Conservation (phyloP, 2,113 vertebrate species). For the Bettongia penicillata region DNA sequence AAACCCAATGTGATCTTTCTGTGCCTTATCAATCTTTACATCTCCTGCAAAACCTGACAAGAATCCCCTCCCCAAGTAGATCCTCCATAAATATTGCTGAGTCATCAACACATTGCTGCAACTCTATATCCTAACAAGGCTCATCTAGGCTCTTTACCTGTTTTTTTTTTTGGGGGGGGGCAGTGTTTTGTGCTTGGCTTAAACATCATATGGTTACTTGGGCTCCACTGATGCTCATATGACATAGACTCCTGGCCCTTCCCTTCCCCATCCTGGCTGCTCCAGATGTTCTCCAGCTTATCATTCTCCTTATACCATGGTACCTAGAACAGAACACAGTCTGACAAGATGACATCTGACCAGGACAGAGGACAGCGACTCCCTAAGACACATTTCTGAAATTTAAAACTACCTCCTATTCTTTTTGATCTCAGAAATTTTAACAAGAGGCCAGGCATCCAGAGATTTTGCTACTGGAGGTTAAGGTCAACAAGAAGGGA, state of each 20-base stretch:
- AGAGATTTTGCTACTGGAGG: background rate
- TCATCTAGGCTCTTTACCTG: background rate
- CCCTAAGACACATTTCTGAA: background rate
- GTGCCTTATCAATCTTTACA: background rate
- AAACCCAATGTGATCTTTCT: background rate
- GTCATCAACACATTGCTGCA: background rate
- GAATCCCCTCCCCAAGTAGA: background rate
- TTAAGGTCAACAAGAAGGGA: background rate
- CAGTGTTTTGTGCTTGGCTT: background rate
- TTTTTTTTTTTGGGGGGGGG: too few relatives aligned
- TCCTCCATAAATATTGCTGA: background rate
- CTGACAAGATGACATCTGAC: background rate
- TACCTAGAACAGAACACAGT: background rate
- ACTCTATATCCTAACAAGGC: background rate
- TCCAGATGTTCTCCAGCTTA: background rate
- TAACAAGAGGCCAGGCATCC: background rate
- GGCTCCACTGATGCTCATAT: background rate
- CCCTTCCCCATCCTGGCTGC: background rate
- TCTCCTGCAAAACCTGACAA: background rate
- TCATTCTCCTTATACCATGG: background rate
- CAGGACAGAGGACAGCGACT: background rate
- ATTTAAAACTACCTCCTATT: background rate
- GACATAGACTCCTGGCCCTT: background rate
- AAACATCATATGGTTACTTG: background rate
- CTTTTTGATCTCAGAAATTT: background rate